Evolutionary conservation across 2,113 vertebrate genomes (phyloP).

Genomic region (Microtus pennsylvanicus): DNA sequence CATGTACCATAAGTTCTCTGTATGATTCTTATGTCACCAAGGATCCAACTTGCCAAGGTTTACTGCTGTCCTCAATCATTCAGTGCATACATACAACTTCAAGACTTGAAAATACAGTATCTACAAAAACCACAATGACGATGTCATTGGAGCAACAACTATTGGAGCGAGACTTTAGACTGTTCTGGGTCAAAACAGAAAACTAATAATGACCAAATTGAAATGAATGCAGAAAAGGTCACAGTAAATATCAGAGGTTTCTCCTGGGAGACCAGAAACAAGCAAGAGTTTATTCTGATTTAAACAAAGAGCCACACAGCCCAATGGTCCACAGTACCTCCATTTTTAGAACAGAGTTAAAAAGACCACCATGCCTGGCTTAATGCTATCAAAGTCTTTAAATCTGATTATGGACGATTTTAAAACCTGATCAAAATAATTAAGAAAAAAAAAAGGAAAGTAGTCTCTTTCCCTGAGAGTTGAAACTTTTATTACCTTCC

Average conservation of each 20-base stretch:
- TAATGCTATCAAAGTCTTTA: conserved; percentile 84
- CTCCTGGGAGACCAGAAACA: conserved; percentile 77
- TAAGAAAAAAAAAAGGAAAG: conserved; percentile 44
- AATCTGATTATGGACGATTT: conserved; percentile 80
- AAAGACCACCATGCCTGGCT: conserved; percentile 60
- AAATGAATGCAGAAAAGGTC: not conserved
- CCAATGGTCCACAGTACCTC: conserved; percentile 41
- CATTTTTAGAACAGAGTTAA: conserved; percentile 58
- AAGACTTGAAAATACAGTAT: not conserved
- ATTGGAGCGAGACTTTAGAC: not conserved
- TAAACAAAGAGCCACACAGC: conserved; percentile 75
- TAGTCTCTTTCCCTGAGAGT: conserved; percentile 40
- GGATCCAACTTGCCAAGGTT: not conserved
- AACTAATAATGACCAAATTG: conserved; percentile 28
- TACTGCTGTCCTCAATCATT: not conserved
- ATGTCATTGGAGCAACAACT: not conserved
- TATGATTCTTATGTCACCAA: not conserved
- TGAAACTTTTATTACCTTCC: conserved; percentile 73
- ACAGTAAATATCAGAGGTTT: conserved; percentile 64
- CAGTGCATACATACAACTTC: not conserved
- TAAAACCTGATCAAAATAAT: conserved; percentile 75
- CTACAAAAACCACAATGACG: not conserved
- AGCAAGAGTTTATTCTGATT: conserved; percentile 80
- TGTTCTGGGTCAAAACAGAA: not conserved
- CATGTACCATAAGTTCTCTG: not conserved